Evolutionary conservation across 2,113 vertebrate species (phyloP), one percentile per base, ranked within the genome.

Genomic region (Apistogramma diplotaenia): DNA sequence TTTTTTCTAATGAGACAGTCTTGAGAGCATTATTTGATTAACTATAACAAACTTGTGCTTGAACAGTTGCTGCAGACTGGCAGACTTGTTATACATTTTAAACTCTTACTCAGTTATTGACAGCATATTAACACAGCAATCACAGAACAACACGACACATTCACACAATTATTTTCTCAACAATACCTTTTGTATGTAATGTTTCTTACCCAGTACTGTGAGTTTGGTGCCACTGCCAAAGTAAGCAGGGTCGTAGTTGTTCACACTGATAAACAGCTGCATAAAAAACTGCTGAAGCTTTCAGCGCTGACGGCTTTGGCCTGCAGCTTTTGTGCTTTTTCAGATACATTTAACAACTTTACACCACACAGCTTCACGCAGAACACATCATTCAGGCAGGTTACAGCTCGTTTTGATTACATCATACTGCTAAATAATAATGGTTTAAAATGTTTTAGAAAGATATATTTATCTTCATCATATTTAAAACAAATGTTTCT

Each of bases 211-310:
- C 21, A 89, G 73, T 16, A 97, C 94, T 0, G 92, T 95, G 31
- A 97, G 93, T 65, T 40, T 78, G 51, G 95, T 97, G n/a, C 96
- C 96, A 15, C 4, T 19, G 16, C 96, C 96, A 2, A 97, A 97
- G 78, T 51, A 73, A 3, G 92, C 83, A 12, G 23, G 92, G 0
- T 93, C 27, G 3, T 89, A 92, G 78, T 87, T 85, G 74, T 84
- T 90, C 95, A 96, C 96, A 94, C 37, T 88, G 80, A 82, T 87
- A 75, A 74, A 75, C 11, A 40, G 84, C 87, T 79, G 74, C 61
- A 93, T 84, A 57, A 87, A 94, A 96, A 96, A 93, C 81, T 35
- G 4, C 21, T 21, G 18, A 1, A n/a, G 8, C 29, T 18, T 8
- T 10, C 33, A 53, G 46, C 72, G 5, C n/a, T 21, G 31, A 33